Evolutionary conservation across 2,888 invertebrate genomes (phyloP).

Genomic region (Barypeithes pellucidus): DNA sequence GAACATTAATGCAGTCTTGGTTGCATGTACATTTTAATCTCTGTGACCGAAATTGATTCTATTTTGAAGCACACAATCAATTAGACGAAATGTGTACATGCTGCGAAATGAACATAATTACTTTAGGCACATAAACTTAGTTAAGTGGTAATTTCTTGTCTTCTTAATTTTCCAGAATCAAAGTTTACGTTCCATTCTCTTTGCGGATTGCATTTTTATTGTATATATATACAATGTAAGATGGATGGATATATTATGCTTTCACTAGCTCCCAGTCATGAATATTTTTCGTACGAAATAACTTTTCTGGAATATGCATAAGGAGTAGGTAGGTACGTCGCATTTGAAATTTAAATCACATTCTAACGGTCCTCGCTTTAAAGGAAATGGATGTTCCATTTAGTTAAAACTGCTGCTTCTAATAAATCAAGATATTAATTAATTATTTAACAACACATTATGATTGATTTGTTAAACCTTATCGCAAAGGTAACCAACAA

Average conservation of each 20-base stretch:
- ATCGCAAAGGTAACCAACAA: no score
- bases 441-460: no score
- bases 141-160: conserved; percentile 26
- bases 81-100: conserved; percentile 19
- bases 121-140: conserved; percentile 14
- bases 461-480: no score
- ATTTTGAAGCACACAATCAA: conserved; percentile 11
- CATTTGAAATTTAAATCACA: conserved; percentile 16
- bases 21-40: conserved; percentile 6
- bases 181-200: conserved; percentile 17
- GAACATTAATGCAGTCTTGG: conserved; percentile 4
- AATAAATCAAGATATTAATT: no score
- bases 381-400: background rate
- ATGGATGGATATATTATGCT: conserved; percentile 14
- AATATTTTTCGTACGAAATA: background rate
- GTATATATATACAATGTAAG: background rate
- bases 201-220: background rate
- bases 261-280: background rate
- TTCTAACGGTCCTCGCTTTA: background rate
- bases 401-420: background rate
- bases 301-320: conserved; percentile 16
- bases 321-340: background rate
- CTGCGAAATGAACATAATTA: conserved; percentile 14
- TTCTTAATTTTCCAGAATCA: conserved; percentile 4
- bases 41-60: background rate